A percentile compares a stretch with the other conserved stretches of the same genome.
These are phyloP conservation scores for Nemapogon koenigi DNA, from an alignment of 2,888 invertebrate genomes.

Conservation along the genomic window DNA sequence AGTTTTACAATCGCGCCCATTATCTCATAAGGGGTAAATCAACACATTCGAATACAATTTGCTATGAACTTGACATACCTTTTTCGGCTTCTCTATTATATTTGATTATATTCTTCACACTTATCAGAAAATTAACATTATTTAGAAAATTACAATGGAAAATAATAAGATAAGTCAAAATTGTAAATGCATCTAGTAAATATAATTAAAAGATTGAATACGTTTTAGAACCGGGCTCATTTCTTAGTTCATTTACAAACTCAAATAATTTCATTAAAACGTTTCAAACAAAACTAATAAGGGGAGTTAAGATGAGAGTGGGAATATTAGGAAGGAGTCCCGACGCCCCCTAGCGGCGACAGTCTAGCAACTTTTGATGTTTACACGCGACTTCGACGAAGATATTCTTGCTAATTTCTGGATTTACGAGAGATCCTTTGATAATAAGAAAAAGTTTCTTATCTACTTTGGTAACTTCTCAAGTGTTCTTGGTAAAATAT, in stretches of 20 bases:
- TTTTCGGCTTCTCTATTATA: too few species aligned
- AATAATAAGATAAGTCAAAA: too few species aligned
- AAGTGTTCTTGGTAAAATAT: slow-evolving; percentile 9
- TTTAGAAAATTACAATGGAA: too few species aligned
- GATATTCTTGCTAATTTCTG: slow-evolving; percentile 48
- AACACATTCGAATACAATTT: too few species aligned
- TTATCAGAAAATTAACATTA: too few species aligned
- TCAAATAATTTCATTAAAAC: slow-evolving; percentile 9
- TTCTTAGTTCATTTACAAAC: background rate
- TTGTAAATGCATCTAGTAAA: too few species aligned
- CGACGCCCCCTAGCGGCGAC: slow-evolving; percentile 6
- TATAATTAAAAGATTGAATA: too few species aligned
- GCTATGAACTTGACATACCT: too few species aligned
- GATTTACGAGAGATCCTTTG: slow-evolving; percentile 48
- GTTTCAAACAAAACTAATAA: slow-evolving; percentile 22
- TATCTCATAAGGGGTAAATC: too few species aligned
- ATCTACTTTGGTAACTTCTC: slow-evolving; percentile 25
- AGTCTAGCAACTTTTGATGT: slow-evolving; percentile 27
- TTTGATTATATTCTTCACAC: too few species aligned
- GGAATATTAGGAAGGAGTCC: slow-evolving; percentile 6
- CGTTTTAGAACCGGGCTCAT: too few species aligned
- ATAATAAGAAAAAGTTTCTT: slow-evolving; percentile 43
- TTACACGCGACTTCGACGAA: slow-evolving; percentile 37
- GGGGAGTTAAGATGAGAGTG: slow-evolving; percentile 20
- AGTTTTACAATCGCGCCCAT: too few species aligned